phyloP scores from a whole-genome alignment of 2,113 vertebrate species.

The Anolis carolinensis region DNA sequence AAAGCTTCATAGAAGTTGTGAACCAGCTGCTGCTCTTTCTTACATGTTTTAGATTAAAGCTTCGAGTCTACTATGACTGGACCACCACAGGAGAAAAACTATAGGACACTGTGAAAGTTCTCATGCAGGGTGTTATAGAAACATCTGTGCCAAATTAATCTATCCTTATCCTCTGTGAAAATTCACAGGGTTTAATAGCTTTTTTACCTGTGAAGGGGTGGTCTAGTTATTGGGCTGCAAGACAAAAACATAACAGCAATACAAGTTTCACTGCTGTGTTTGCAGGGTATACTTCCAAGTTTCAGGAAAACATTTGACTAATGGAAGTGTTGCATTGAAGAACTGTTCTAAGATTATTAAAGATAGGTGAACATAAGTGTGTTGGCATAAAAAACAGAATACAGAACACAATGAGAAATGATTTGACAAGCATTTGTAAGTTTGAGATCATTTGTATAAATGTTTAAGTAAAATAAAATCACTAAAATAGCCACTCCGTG shows the following conservation, averaged over 20 bases:
- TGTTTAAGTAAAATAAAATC: no score
- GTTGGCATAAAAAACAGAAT: background rate
- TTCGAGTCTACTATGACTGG: constrained; percentile 38
- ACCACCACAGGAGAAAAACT: constrained; percentile 63
- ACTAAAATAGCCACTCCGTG: no score
- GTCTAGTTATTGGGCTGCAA: constrained; percentile 59
- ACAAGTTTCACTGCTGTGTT: constrained; percentile 31
- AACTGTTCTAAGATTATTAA: constrained; percentile 26
- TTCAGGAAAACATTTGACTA: background rate
- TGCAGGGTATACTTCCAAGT: constrained; percentile 41
- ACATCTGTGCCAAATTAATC: constrained; percentile 72
- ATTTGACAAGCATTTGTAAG: background rate
- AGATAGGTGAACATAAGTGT: background rate
- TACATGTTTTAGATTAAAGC: constrained; percentile 63
- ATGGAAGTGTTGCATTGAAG: constrained; percentile 24
- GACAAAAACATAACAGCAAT: constrained; percentile 22
- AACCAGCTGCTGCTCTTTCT: constrained; percentile 45
- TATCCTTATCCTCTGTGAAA: constrained; percentile 70
- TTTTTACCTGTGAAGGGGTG: constrained; percentile 67
- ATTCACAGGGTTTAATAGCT: constrained; percentile 63
- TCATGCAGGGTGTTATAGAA: constrained; percentile 57
- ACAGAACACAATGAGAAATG: background rate
- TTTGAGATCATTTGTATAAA: background rate
- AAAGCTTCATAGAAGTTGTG: constrained; percentile 21
- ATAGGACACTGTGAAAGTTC: constrained; percentile 61